These are phyloP conservation scores for Nyctereutes procyonoides DNA, from an alignment of 2,113 vertebrate genomes.

Conservation along the genomic window DNA sequence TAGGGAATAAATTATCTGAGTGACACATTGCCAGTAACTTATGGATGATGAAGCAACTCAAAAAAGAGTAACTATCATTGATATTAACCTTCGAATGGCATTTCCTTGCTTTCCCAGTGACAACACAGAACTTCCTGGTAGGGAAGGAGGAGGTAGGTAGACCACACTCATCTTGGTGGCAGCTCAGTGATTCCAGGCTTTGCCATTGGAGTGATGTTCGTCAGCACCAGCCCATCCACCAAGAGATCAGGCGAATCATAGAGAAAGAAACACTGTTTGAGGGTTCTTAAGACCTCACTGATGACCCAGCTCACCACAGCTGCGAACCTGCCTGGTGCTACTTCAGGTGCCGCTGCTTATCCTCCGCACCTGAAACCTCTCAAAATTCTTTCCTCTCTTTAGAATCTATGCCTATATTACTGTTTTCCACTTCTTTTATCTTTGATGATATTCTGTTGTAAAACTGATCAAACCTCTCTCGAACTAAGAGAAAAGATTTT, in stretches of 20 bases:
- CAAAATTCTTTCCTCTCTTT: slow-evolving; percentile 72
- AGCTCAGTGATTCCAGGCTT: slow-evolving; percentile 96
- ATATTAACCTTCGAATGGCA: neutral
- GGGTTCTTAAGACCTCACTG: slow-evolving; percentile 81
- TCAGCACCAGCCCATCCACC: slow-evolving; percentile 93
- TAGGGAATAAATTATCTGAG: slow-evolving; percentile 76
- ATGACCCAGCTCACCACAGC: slow-evolving; percentile 51
- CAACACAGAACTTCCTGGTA: slow-evolving; percentile 87
- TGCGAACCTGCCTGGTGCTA: slow-evolving; percentile 33
- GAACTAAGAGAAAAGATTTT: neutral
- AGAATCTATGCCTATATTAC: slow-evolving; percentile 76
- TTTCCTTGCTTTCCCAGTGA: neutral
- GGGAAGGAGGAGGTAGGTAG: slow-evolving; percentile 91
- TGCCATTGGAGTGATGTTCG: slow-evolving; percentile 93
- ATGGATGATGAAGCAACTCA: slow-evolving; percentile 77
- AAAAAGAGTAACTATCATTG: neutral
- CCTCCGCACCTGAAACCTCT: slow-evolving; percentile 41
- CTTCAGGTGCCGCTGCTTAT: neutral
- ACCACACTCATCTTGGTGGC: slow-evolving; percentile 89
- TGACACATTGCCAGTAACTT: neutral
- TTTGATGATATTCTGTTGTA: slow-evolving; percentile 82
- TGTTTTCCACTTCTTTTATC: slow-evolving; percentile 76
- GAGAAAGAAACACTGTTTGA: neutral
- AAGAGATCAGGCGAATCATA: slow-evolving; percentile 1
- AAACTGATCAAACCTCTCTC: slow-evolving; percentile 66